Percentiles rank a stretch among this genome's conserved stretches.
Conservation (phyloP, 2,888 invertebrate genomes). For the Corbicula japonica region DNA sequence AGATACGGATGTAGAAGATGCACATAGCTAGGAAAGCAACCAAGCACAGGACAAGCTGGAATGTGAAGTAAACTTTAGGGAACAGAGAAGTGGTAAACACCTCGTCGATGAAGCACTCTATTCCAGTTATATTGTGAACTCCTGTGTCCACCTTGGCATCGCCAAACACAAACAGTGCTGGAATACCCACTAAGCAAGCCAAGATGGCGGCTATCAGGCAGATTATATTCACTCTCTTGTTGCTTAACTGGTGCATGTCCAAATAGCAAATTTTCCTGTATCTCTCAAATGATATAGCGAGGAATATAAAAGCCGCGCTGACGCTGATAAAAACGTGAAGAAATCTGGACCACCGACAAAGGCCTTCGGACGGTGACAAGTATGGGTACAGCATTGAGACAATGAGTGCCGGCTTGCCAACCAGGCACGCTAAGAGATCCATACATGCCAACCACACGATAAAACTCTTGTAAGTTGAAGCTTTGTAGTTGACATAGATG, state of each 20-base stretch:
- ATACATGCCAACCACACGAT: conserved; percentile 75
- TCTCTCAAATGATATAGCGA: conserved; percentile 75
- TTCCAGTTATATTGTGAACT: conserved; percentile 68
- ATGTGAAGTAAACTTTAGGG: conserved; percentile 67
- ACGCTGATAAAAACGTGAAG: conserved; percentile 70
- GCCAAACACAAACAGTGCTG: conserved; percentile 72
- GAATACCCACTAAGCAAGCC: conserved; percentile 69
- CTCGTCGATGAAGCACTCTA: conserved; percentile 75
- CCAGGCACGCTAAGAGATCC: conserved; percentile 72
- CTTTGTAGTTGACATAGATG: conserved; percentile 59
- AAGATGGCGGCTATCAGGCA: conserved; percentile 61
- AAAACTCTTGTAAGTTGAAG: conserved; percentile 72
- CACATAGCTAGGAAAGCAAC: conserved; percentile 54
- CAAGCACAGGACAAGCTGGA: conserved; percentile 66
- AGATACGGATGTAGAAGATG: conserved; percentile 69
- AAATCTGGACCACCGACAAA: conserved; percentile 71
- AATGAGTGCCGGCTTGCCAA: conserved; percentile 75
- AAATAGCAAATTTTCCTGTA: conserved; percentile 77
- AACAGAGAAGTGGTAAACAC: conserved; percentile 51
- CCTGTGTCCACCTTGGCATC: conserved; percentile 66
- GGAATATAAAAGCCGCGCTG: conserved; percentile 75
- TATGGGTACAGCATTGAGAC: conserved; percentile 74
- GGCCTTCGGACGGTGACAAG: conserved; percentile 69
- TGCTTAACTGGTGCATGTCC: conserved; percentile 67
- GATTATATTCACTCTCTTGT: conserved; percentile 66